Percentiles rank a stretch among this genome's conserved stretches.
Evolutionary conservation across 2,797 vertebrate genomes (phyloP).

Genomic region (Catamblyrhynchus diadema): DNA sequence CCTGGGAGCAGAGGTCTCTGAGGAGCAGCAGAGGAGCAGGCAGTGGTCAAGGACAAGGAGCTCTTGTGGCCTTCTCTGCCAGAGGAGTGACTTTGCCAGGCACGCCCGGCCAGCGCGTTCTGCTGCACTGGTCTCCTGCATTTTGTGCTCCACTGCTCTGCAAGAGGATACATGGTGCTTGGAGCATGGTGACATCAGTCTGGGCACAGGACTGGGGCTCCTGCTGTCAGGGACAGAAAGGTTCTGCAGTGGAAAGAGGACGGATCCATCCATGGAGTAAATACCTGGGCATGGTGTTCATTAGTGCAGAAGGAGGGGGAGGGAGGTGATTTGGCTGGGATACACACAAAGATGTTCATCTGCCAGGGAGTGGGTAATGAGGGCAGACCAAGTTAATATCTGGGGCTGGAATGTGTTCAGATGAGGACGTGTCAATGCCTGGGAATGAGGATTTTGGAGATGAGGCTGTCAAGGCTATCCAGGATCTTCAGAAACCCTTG

Average conservation of each 20-base stretch:
- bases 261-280: rapidly evolving
- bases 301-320: background rate
- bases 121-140: background rate
- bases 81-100: background rate
- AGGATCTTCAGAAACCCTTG: background rate
- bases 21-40: background rate
- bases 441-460: background rate
- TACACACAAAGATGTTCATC: background rate
- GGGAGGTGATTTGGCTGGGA: background rate
- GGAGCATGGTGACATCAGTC: background rate
- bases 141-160: background rate
- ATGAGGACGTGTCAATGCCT: background rate
- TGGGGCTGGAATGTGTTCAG: background rate
- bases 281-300: background rate
- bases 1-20: background rate
- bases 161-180: background rate
- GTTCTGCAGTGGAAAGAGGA: background rate
- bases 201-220: background rate
- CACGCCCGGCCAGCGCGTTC: background rate
- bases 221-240: background rate
- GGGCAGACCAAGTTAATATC: background rate
- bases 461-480: background rate
- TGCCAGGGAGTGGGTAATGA: background rate
- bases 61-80: background rate
- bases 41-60: background rate